Percentiles rank a stretch among this genome's conserved stretches.
phyloP scores from a whole-genome alignment of 2,888 invertebrate species.

The Branchinecta sandiegonensis region DNA sequence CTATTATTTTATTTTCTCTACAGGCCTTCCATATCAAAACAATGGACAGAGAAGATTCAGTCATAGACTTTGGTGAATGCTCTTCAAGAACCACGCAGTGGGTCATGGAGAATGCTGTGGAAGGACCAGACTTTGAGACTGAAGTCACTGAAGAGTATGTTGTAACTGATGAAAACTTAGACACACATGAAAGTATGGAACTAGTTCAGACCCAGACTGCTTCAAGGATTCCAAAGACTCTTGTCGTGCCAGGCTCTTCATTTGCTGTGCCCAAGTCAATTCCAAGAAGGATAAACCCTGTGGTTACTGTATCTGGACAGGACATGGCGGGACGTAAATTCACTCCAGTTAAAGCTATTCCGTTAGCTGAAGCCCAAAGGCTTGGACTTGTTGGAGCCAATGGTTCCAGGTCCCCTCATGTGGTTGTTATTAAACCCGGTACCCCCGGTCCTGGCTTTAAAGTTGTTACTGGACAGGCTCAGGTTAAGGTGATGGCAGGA shows the following conservation, averaged over 20 bases:
- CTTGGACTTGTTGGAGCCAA: constrained; percentile 43
- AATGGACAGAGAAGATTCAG: not conserved
- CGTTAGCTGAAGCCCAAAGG: constrained; percentile 48
- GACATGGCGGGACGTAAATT: constrained; percentile 26
- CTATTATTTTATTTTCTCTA: too few relatives aligned
- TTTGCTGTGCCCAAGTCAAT: not conserved
- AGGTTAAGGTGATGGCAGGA: not conserved
- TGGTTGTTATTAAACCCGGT: constrained; percentile 10
- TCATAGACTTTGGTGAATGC: constrained; percentile 5
- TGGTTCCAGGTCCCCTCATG: constrained; percentile 10
- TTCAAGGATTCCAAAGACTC: not conserved
- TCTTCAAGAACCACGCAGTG: constrained; percentile 13
- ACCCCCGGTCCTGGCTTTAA: constrained; percentile 12
- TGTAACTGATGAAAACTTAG: not conserved
- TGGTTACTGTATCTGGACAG: constrained; percentile 21
- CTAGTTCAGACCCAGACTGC: not conserved
- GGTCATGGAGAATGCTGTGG: constrained; percentile 1
- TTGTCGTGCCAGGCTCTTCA: not conserved
- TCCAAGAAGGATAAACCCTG: not conserved
- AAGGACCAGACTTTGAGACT: not conserved
- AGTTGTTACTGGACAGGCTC: constrained; percentile 12
- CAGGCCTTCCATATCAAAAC: not conserved
- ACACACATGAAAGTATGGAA: not conserved
- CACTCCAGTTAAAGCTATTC: constrained; percentile 44
- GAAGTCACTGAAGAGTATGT: constrained; percentile 15